Evolutionary conservation across 2,888 invertebrate genomes (phyloP), one percentile per base, ranked within the genome.

Genomic region (Drosophila buzzatii): DNA sequence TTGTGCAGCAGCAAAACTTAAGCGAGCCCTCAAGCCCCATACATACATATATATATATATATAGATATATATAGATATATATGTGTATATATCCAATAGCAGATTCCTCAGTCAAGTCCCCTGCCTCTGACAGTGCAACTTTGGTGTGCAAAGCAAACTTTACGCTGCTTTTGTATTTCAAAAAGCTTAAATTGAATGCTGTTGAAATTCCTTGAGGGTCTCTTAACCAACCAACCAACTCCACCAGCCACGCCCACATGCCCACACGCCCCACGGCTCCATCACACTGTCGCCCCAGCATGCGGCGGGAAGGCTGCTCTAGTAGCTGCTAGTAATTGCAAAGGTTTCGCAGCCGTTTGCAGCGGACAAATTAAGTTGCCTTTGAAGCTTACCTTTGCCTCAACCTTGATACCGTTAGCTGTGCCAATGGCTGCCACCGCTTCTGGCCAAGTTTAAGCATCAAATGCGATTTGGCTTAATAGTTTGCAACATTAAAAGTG

Each of bases 131-230:
- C 12, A 35, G n/a, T 83, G 81, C 70, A 86, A 86, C 55, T 86
- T 89, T 77, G 70, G 61, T 62, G 70, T 62, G 76, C 78, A 77
- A 75, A 71, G 89, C 65, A 84, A 84, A 84, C 85, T 84, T 84
- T 81, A 72, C 74, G 84, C 87, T 89, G 89, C 84, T 89, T 80
- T 83, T 87, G 82, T 82, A 79, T 75, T 72, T 68, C 89, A 69
- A 78, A 84, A 78, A 89, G 84, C 89, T 84, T 84, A 85, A 84
- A 84, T 84, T 89, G 89, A 84, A 89, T 87, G 70, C 82, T 84
- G 85, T 87, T 81, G 73, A 84, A 84, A 89, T 89, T 89, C 85
- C 84, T 84, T 72, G 64, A 86, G 89, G 82, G 79, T 72, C 71
- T 62, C 61, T 52, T n/a, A 18, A n/a, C 39, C 55, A 23, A 14